Base-by-base conservation (phyloP, 1,140 invertebrate species). In the Drosophila orena region DNA sequence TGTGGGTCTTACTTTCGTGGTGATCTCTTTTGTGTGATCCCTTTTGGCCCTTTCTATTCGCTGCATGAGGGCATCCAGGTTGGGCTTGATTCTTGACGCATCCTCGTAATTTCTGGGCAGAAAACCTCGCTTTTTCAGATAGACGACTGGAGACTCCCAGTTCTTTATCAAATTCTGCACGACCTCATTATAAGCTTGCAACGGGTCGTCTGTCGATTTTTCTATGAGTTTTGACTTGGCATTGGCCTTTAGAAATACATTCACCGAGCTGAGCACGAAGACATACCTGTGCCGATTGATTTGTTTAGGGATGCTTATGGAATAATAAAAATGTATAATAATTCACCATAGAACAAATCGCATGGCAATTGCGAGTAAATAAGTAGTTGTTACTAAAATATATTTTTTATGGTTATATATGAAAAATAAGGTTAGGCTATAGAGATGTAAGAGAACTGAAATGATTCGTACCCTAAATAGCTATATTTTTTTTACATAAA, bases 91-190 rank as follows among this genome's bases (percentile, higher is more conserved):
- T 27, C 54, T 60, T 11, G 83, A 79, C 0, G 79, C 81, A 22
- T 88, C 78, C 38, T 77, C 62, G 20, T 55, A 86, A 37, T 88
- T 64, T 1, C 14, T 70, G n/a, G 86, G 68, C 49, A 90, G 20
- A 17, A 77, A 85, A 7, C 86, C 86, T 2, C 60, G 38, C 4
- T 60, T 50, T 8, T 57, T 57, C 8, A 90, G 42, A 24, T 77
- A 90, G 0, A 64, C 59, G 22, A 90, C 78, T 1, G 86, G 86
- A 0, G 79, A 71, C 27, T 90, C 78, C 86, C 86, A 90, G 43
- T 64, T 77, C 47, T 57, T 77, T 14, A 90, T 85, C 47, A 90
- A 46, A 46, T 83, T 68, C 0, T 52, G 55, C 8, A 90, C 71
- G 35, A 90, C 60, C 7, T 43, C 65, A 56, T 79, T 68, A 20